Evolutionary conservation across 1,140 invertebrate species (phyloP).

Genomic region (Drosophila bifasciata): DNA sequence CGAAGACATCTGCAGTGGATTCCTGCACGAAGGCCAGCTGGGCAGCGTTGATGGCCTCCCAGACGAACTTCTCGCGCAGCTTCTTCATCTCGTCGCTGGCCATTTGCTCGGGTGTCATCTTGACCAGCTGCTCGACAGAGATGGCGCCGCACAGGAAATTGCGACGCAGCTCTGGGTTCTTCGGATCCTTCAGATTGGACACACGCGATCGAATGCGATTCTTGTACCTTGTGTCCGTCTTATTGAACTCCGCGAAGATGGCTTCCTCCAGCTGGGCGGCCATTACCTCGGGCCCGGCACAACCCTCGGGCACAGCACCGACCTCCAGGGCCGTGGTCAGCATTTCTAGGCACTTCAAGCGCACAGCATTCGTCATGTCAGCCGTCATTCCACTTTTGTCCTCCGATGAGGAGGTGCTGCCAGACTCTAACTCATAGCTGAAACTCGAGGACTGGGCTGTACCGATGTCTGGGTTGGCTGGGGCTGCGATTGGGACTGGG

Average conservation of each 20-base stretch:
- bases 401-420: constrained; percentile 84
- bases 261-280: constrained; percentile 94
- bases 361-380: constrained; percentile 94
- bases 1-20: constrained; percentile 97
- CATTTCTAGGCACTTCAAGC: constrained; percentile 97
- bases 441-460: constrained; percentile 82
- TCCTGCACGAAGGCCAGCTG: constrained; percentile 95
- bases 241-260: constrained; percentile 96
- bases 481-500: constrained; percentile 53
- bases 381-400: constrained; percentile 87
- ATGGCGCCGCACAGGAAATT: constrained; percentile 97
- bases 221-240: constrained; percentile 98
- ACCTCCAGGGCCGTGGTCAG: constrained; percentile 91
- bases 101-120: constrained; percentile 99
- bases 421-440: constrained; percentile 84
- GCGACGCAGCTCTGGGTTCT: constrained; percentile 96
- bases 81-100: constrained; percentile 99
- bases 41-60: constrained; percentile 99
- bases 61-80: constrained; percentile 96
- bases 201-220: constrained; percentile 97
- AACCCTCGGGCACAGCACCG: constrained; percentile 90
- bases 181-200: constrained; percentile 96
- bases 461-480: constrained; percentile 62
- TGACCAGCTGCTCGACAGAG: constrained; percentile 92
- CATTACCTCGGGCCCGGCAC: constrained; percentile 91